These are phyloP conservation scores for Nesoenas mayeri DNA, from an alignment of 2,113 vertebrate species.

Conservation along the genomic window DNA sequence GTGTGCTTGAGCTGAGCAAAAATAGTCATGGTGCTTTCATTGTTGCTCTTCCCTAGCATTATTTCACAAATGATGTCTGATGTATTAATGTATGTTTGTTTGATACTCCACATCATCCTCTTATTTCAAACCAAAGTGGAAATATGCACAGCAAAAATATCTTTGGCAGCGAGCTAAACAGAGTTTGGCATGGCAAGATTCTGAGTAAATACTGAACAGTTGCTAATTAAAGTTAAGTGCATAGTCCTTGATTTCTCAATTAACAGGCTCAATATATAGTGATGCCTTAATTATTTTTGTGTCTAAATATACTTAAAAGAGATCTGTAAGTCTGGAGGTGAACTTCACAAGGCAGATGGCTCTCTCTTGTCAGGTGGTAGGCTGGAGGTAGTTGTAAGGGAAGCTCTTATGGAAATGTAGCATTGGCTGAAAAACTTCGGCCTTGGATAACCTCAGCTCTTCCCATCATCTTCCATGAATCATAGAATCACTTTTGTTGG, in stretches of 20 bases:
- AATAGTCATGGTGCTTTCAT: neutral
- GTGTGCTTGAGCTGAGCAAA: neutral
- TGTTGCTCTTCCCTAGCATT: neutral
- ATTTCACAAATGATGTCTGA: neutral
- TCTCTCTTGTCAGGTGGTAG: neutral
- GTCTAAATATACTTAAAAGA: slow-evolving; percentile 27
- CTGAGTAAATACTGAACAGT: slow-evolving; percentile 11
- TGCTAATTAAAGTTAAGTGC: slow-evolving; percentile 45
- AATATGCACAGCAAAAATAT: neutral
- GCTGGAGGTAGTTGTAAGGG: neutral
- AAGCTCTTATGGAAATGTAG: neutral
- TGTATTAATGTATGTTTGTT: neutral
- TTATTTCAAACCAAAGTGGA: neutral
- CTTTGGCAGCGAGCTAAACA: neutral
- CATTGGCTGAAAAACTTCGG: neutral
- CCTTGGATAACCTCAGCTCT: neutral
- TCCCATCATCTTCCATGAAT: neutral
- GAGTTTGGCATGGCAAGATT: neutral
- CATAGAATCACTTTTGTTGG: too few relatives aligned
- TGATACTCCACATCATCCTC: neutral
- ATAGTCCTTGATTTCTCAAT: slow-evolving; percentile 33
- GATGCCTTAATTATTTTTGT: slow-evolving; percentile 30
- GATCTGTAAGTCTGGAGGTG: neutral
- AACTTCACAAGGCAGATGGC: neutral
- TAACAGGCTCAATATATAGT: neutral